These are phyloP conservation scores for Brachystomella parvula DNA, from an alignment of 1,140 invertebrate species.

Conservation along the genomic window DNA sequence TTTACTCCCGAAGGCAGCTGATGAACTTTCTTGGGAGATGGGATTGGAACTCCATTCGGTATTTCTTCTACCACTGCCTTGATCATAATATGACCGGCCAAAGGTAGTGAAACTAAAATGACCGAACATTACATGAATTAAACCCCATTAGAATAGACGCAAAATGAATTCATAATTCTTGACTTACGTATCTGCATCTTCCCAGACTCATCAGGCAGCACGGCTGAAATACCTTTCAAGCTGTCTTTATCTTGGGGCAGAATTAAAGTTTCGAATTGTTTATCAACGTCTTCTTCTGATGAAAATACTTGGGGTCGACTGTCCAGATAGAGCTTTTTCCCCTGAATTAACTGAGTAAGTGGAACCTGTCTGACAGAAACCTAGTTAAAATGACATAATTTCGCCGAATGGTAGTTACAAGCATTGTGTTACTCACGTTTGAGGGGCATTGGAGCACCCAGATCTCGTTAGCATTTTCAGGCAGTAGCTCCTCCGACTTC, in stretches of 20 bases:
- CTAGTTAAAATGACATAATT: too few species aligned
- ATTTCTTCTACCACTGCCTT: constrained; percentile 20
- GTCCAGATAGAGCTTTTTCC: constrained; percentile 20
- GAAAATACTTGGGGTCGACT: background rate
- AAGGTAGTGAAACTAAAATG: constrained; percentile 20
- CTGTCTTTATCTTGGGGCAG: background rate
- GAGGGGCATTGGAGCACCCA: constrained; percentile 33
- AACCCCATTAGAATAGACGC: too few species aligned
- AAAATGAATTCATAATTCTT: too few species aligned
- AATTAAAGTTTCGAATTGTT: constrained; percentile 8
- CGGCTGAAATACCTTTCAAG: background rate
- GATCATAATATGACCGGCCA: constrained; percentile 25
- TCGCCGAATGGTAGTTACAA: background rate
- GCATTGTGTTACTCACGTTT: constrained; percentile 21
- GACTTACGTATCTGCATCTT: constrained; percentile 13
- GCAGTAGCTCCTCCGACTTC: constrained; percentile 21
- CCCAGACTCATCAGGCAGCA: constrained; percentile 11
- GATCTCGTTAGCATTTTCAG: constrained; percentile 19
- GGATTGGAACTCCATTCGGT: background rate
- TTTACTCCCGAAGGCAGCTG: constrained; percentile 27
- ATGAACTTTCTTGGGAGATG: background rate
- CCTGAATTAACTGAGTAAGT: constrained; percentile 17
- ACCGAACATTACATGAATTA: background rate
- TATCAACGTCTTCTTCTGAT: background rate
- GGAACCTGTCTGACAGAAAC: constrained; percentile 15